These are phyloP conservation scores for Trypoxylus dichotomus DNA, from an alignment of 1,140 invertebrate species.

Conservation along the genomic window DNA sequence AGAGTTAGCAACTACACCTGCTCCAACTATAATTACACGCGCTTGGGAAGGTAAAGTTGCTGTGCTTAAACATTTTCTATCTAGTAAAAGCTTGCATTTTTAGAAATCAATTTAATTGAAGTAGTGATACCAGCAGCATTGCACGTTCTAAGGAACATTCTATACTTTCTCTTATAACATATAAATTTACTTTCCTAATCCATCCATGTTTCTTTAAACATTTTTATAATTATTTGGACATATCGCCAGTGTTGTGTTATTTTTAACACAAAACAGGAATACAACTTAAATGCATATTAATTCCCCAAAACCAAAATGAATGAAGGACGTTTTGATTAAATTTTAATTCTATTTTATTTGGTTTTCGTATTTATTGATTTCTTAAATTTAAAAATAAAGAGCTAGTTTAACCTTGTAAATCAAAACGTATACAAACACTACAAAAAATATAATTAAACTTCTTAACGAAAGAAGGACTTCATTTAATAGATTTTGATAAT, in stretches of 20 bases:
- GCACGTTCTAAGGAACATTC: not conserved
- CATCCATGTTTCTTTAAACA: too few species aligned
- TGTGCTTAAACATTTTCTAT: not conserved
- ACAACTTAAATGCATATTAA: not conserved
- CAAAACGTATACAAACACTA: too few species aligned
- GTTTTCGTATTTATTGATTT: too few species aligned
- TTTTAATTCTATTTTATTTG: too few species aligned
- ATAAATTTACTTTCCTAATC: too few species aligned
- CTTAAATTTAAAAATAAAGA: too few species aligned
- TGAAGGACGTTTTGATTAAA: too few species aligned
- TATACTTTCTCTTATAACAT: not conserved
- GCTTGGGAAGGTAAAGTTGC: constrained; percentile 47
- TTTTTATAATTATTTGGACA: not conserved
- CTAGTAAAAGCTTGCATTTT: not conserved
- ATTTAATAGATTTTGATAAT: too few species aligned
- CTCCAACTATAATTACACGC: constrained; percentile 68
- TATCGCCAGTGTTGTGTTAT: not conserved
- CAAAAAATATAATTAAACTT: too few species aligned
- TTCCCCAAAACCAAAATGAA: not conserved
- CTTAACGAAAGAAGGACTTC: too few species aligned
- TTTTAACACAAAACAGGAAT: not conserved
- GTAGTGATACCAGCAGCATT: not conserved
- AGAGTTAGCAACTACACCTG: constrained; percentile 67
- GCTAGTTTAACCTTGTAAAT: too few species aligned
- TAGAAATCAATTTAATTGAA: not conserved